Evolutionary conservation across 2,797 vertebrate species (phyloP), one percentile per base, ranked within the genome.

Genomic region (Garrulus glandarius): DNA sequence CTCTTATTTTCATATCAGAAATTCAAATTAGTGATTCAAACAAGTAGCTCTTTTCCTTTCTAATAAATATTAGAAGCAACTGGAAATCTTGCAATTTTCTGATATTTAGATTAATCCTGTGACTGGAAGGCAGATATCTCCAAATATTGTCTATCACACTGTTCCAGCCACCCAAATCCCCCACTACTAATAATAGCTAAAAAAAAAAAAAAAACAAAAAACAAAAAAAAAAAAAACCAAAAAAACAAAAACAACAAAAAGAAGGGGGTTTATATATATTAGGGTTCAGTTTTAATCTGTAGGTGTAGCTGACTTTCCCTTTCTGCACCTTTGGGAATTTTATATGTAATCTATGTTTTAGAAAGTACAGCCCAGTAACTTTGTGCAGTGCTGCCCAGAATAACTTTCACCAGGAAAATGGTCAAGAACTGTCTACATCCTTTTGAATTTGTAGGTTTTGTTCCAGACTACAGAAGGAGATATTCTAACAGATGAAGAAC

Each of bases 371-470:
- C 67, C 91, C 94, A 94, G 92, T 94, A 80, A 91, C 85, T 97
- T 96, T 95, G 92, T 91, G 94, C 94, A 95, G 92, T 76, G 63
- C 92, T 98, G 74, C 80, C 92, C 93, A 95, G 95, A 98, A 97
- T 97, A 96, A 97, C 89, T 96, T 97, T 97, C 96, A 95, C 81
- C 69, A 94, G 95, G 96, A 98, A 97, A 98, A 97, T 75, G 72
- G 80, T 91, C 94, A 96, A 89, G 84, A 97, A 95, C 76, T 94
- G 90, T 95, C 96, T 93, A 93, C 56, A 70, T 87, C 87, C 82
- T 97, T 96, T 94, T 74, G 89, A 95, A 96, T 95, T 96, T 87
- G 20, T 91, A 96, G 95, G 88, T 96, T 98, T 97, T 89, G 76
- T 96, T 96, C 96, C 96, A 96, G 92, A 93, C 82, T 93, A 80